Percentiles rank a stretch among this genome's conserved stretches.
phyloP scores from a whole-genome alignment of 2,797 vertebrate species.

The Tenualosa ilisha region DNA sequence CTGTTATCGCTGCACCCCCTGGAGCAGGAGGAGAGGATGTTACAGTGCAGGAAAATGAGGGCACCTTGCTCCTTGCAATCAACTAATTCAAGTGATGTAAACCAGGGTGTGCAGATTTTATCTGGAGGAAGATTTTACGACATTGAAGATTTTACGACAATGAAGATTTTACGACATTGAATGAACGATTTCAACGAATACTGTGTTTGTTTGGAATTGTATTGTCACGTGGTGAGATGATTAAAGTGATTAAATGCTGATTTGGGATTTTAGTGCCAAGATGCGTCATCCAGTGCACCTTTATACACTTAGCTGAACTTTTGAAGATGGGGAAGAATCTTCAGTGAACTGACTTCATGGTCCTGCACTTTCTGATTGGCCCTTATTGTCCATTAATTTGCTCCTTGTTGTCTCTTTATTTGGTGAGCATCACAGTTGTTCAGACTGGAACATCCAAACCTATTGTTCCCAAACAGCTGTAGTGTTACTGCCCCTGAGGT shows the following conservation, averaged over 20 bases:
- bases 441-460: not conserved
- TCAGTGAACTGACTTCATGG: not conserved
- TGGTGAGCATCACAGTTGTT: not conserved
- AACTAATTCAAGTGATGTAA: not conserved
- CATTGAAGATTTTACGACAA: not conserved
- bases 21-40: not conserved
- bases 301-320: not conserved
- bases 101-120: not conserved
- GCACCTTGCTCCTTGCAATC: not conserved
- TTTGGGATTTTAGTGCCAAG: not conserved
- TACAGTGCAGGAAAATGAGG: not conserved
- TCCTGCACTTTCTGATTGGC: not conserved
- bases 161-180: not conserved
- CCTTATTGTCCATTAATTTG: not conserved
- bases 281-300: not conserved
- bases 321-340: not conserved
- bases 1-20: not conserved
- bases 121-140: not conserved
- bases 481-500: not conserved
- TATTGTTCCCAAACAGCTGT: not conserved
- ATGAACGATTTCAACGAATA: not conserved
- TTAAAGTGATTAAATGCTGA: not conserved
- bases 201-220: too few species aligned
- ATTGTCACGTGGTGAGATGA: not conserved
- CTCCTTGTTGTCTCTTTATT: too few species aligned